These are phyloP conservation scores for Anneissia japonica DNA, from an alignment of 35 echinoderm and acorn worm genomes.

Conservation along the genomic window DNA sequence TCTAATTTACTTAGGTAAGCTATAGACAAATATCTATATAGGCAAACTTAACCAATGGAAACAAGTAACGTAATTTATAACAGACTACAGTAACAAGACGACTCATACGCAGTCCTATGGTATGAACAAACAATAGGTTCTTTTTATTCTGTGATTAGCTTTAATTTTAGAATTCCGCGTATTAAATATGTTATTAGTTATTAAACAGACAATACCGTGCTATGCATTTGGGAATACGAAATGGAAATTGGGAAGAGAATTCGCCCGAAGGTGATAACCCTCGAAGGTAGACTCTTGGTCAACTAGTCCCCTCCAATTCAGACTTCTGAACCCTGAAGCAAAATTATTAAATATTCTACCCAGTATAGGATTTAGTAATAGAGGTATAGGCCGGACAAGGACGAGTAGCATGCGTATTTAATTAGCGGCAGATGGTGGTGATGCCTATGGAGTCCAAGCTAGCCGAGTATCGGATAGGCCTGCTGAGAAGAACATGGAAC, in stretches of 20 bases:
- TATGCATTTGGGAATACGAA: background rate
- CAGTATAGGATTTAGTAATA: background rate
- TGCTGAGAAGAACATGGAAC: background rate
- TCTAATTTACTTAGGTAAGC: too few relatives aligned
- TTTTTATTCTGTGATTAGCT: background rate
- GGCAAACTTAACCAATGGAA: too few relatives aligned
- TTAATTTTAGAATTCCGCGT: background rate
- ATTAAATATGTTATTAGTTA: background rate
- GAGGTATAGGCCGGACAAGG: background rate
- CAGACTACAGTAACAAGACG: background rate
- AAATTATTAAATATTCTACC: background rate
- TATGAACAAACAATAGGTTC: background rate
- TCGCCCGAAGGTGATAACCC: background rate
- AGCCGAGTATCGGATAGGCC: background rate
- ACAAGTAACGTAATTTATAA: too few relatives aligned
- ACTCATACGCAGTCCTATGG: background rate
- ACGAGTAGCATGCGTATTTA: background rate
- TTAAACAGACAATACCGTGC: background rate
- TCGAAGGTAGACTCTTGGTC: background rate
- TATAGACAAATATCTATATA: too few relatives aligned
- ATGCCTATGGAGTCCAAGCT: background rate
- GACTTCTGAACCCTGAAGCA: background rate
- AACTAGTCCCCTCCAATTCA: background rate
- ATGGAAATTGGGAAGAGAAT: background rate
- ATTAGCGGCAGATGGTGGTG: background rate